Evolutionary conservation across 2,888 invertebrate genomes (phyloP).

Genomic region (Harpalus rufipes): DNA sequence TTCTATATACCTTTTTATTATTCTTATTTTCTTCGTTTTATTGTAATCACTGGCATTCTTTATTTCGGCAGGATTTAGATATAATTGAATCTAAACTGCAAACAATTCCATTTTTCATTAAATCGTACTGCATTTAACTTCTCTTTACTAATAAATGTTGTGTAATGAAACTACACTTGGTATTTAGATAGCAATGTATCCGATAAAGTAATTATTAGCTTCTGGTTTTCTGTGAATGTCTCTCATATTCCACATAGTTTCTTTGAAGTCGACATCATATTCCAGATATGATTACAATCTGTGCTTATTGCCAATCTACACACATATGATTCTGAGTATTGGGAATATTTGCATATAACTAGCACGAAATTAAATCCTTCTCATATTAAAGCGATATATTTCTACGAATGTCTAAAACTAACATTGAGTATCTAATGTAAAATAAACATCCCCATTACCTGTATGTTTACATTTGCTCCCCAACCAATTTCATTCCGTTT

Average conservation of each 20-base stretch:
- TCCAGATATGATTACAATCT: not conserved
- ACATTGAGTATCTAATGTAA: constrained; percentile 29
- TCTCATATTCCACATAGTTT: not conserved
- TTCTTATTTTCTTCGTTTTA: no score
- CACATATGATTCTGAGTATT: not conserved
- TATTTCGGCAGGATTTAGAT: no score
- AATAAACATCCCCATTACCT: constrained; percentile 29
- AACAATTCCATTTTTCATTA: not conserved
- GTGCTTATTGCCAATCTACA: constrained; percentile 5
- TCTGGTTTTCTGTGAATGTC: not conserved
- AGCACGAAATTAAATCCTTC: constrained; percentile 10
- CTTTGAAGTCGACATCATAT: not conserved
- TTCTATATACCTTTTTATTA: no score
- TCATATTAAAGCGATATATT: constrained; percentile 19
- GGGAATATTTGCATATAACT: not conserved
- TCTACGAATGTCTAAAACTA: constrained; percentile 32
- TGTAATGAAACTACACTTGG: not conserved
- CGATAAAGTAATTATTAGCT: not conserved
- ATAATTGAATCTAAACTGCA: not conserved
- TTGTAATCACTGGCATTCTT: no score
- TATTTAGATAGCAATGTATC: not conserved
- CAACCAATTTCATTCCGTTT: constrained; percentile 32
- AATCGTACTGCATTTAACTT: not conserved
- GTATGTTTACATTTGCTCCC: constrained; percentile 42
- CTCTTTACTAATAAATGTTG: not conserved